These are phyloP conservation scores for Aleiodes testaceus DNA, from an alignment of 2,888 invertebrate genomes.

Conservation along the genomic window DNA sequence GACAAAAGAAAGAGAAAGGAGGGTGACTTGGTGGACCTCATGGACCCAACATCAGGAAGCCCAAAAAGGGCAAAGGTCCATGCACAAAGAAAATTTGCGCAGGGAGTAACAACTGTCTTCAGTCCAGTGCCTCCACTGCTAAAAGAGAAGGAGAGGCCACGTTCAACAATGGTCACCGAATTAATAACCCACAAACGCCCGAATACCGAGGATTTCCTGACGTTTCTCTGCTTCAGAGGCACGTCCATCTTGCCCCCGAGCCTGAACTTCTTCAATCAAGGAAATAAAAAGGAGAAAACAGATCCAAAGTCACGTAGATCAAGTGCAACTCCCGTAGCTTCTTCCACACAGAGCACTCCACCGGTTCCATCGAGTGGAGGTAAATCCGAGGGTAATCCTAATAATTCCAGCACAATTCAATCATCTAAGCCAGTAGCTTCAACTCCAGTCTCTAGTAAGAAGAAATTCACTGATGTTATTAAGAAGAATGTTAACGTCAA, in stretches of 20 bases:
- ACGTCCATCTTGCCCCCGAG: conserved; percentile 82
- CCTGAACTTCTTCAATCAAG: conserved; percentile 80
- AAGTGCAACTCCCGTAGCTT: conserved; percentile 44
- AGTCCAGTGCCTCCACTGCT: conserved; percentile 77
- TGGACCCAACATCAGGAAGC: conserved; percentile 68
- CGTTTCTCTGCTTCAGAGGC: conserved; percentile 87
- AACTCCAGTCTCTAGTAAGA: conserved; percentile 3
- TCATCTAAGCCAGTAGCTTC: conserved; percentile 8
- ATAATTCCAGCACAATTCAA: conserved; percentile 39
- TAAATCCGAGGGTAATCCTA: conserved; percentile 21
- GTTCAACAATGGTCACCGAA: conserved; percentile 76
- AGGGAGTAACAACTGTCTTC: conserved; percentile 79
- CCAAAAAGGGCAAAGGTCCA: conserved; percentile 81
- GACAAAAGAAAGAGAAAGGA: conserved; percentile 71
- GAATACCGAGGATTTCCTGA: conserved; percentile 89
- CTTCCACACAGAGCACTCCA: conserved; percentile 40
- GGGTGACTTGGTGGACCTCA: conserved; percentile 71
- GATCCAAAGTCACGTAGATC: conserved; percentile 52
- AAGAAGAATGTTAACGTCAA: conserved; percentile 50
- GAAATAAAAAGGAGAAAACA: conserved; percentile 62
- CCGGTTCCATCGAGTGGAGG: conserved; percentile 27
- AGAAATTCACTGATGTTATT: not conserved
- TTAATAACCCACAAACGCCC: conserved; percentile 81
- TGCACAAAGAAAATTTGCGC: conserved; percentile 91
- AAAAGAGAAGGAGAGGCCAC: conserved; percentile 77